phyloP scores from a whole-genome alignment of 2,888 invertebrate species.

The Pimpla rufipes region DNA sequence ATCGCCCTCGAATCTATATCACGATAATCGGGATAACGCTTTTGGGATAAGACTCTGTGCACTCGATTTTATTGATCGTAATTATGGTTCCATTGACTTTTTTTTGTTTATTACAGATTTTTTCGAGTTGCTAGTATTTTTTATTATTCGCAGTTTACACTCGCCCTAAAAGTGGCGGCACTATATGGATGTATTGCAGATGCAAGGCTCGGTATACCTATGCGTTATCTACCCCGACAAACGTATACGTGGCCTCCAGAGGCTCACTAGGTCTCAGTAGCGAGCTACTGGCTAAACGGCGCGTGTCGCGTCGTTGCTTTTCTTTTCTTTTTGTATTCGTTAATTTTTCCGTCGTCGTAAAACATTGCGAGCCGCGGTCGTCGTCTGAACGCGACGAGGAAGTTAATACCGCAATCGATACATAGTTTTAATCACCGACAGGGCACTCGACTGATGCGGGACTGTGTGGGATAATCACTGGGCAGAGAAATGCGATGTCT shows the following conservation, averaged over 20 bases:
- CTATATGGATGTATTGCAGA: neutral
- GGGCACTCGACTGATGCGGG: constrained; percentile 28
- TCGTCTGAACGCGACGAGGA: constrained; percentile 26
- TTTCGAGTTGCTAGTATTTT: neutral
- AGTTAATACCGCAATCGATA: constrained; percentile 17
- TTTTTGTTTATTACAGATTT: neutral
- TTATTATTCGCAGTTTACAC: neutral
- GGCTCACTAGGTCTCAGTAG: constrained; percentile 47
- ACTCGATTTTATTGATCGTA: constrained; percentile 15
- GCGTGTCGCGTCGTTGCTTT: constrained; percentile 49
- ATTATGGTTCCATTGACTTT: constrained; percentile 55
- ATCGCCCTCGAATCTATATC: no score
- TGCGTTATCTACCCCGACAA: constrained; percentile 33
- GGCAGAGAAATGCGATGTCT: constrained; percentile 84
- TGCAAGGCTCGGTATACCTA: constrained; percentile 12
- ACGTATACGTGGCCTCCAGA: constrained; percentile 47
- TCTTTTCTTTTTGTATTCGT: constrained; percentile 44
- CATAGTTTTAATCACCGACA: neutral
- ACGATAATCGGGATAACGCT: constrained; percentile 19
- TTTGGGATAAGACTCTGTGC: neutral
- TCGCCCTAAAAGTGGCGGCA: neutral
- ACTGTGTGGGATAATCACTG: constrained; percentile 19
- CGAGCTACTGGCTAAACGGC: constrained; percentile 46
- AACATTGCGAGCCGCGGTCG: constrained; percentile 10
- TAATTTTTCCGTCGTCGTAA: constrained; percentile 24